Conservation (phyloP, 2,113 vertebrate genomes). For the Rhinoderma darwinii region DNA sequence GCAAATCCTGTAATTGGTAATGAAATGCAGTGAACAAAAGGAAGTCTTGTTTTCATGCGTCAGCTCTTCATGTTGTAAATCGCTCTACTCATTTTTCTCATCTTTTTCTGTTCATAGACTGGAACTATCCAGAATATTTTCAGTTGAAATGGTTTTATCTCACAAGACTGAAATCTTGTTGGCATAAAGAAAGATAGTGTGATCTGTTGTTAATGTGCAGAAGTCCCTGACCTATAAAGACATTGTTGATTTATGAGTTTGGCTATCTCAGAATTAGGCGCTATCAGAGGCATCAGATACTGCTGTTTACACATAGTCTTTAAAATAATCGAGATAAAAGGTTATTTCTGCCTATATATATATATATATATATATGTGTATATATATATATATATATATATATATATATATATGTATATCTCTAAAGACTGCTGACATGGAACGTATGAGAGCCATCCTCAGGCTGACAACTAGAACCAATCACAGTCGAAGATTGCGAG, state of each 20-base stretch:
- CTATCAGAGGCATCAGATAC: neutral
- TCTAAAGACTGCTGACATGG: too few relatives aligned
- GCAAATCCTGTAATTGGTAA: conserved; percentile 13
- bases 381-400: too few relatives aligned
- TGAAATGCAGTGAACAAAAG: conserved; percentile 24
- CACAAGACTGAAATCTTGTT: conserved; percentile 45
- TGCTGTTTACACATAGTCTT: neutral
- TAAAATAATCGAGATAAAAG: neutral
- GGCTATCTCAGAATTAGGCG: neutral
- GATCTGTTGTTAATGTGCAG: conserved; percentile 9
- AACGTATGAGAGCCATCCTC: too few relatives aligned
- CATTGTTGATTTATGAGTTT: conserved; percentile 1
- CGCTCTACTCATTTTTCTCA: neutral
- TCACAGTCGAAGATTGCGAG: too few relatives aligned
- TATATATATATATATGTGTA: too few relatives aligned
- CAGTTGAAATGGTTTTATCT: conserved; percentile 19
- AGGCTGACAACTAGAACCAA: too few relatives aligned
- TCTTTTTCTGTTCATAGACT: conserved; percentile 33
- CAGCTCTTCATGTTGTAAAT: conserved; percentile 37
- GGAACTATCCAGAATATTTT: conserved; percentile 45
- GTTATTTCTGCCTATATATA: neutral
- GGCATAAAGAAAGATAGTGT: conserved; percentile 9
- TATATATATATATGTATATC: too few relatives aligned
- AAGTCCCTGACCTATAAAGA: neutral
- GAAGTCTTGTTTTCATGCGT: conserved; percentile 4